phyloP scores from a whole-genome alignment of 2,113 vertebrate genomes.

The Sapayoa aenigma region DNA sequence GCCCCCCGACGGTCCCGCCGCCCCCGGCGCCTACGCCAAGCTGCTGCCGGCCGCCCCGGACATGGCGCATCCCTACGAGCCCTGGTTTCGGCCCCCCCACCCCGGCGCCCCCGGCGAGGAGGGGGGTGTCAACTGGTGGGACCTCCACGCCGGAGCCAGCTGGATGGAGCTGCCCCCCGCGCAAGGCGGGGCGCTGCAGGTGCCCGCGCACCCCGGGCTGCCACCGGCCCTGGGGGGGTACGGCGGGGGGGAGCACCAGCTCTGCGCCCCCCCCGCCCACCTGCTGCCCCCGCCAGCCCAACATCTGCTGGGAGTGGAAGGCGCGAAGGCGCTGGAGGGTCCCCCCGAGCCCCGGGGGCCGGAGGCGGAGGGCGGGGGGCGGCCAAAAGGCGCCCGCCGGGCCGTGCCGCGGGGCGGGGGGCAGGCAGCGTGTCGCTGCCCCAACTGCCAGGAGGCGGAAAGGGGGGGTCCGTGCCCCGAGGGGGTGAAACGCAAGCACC shows the following conservation, averaged over 20 bases:
- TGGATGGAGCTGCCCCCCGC: slow-evolving; percentile 90
- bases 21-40: slow-evolving; percentile 70
- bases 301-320: slow-evolving; percentile 82
- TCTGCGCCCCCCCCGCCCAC: slow-evolving; percentile 79
- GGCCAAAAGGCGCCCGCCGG: slow-evolving; percentile 83
- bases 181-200: slow-evolving; percentile 72
- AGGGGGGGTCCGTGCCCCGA: slow-evolving; percentile 83
- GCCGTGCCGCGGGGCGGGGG: slow-evolving; percentile 83
- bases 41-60: slow-evolving; percentile 73
- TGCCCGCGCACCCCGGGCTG: slow-evolving; percentile 77
- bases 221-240: slow-evolving; percentile 83
- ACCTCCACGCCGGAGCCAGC: slow-evolving; percentile 85
- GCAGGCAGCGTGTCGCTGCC: slow-evolving; percentile 88
- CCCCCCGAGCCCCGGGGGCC: slow-evolving; percentile 80
- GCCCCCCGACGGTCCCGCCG: slow-evolving; percentile 63
- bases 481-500: slow-evolving; percentile 83
- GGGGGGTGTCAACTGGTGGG: slow-evolving; percentile 87
- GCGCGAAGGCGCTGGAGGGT: slow-evolving; percentile 80
- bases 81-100: slow-evolving; percentile 89
- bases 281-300: slow-evolving; percentile 76
- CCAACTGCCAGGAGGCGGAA: slow-evolving; percentile 92
- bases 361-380: slow-evolving; percentile 67
- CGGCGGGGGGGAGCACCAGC: slow-evolving; percentile 80
- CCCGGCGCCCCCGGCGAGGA: slow-evolving; percentile 81
- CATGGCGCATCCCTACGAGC: slow-evolving; percentile 93